Percentiles rank a stretch among this genome's conserved stretches.
Evolutionary conservation across 1,140 invertebrate genomes (phyloP).

Genomic region (Platyura marginata): DNA sequence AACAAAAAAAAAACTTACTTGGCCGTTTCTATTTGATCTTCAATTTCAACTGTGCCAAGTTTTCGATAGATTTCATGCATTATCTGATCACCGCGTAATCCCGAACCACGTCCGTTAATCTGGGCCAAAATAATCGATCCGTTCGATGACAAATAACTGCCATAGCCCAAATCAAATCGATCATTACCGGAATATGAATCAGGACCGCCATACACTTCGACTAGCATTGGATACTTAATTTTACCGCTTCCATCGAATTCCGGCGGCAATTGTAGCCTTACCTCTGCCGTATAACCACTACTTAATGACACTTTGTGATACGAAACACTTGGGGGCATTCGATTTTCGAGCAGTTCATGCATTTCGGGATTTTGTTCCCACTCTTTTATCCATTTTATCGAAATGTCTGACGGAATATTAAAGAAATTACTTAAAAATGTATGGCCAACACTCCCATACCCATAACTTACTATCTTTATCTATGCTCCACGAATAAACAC

Average conservation of each 20-base stretch:
- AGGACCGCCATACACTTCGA: constrained; percentile 82
- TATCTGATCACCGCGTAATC: constrained; percentile 64
- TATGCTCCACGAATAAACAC: constrained; percentile 13
- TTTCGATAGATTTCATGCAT: constrained; percentile 67
- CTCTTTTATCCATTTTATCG: constrained; percentile 5
- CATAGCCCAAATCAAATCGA: constrained; percentile 58
- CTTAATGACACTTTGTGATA: constrained; percentile 16
- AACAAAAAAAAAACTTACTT: too few species aligned
- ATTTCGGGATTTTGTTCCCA: constrained; percentile 17
- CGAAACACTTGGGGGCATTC: constrained; percentile 13
- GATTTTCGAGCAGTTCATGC: constrained; percentile 9
- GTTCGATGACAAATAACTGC: constrained; percentile 63
- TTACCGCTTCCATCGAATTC: constrained; percentile 43
- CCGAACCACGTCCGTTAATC: constrained; percentile 81
- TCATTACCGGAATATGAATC: constrained; percentile 65
- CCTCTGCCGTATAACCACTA: constrained; percentile 18
- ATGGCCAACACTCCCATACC: background rate
- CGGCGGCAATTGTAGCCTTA: constrained; percentile 50
- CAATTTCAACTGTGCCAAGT: constrained; percentile 72
- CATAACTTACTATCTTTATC: constrained; percentile 9
- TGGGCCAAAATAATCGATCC: constrained; percentile 68
- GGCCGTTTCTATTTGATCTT: constrained; percentile 51
- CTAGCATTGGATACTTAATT: constrained; percentile 65
- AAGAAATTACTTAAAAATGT: background rate
- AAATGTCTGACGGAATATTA: background rate